Conservation (phyloP, 1,140 invertebrate genomes). For the Bombus vancouverensis region DNA sequence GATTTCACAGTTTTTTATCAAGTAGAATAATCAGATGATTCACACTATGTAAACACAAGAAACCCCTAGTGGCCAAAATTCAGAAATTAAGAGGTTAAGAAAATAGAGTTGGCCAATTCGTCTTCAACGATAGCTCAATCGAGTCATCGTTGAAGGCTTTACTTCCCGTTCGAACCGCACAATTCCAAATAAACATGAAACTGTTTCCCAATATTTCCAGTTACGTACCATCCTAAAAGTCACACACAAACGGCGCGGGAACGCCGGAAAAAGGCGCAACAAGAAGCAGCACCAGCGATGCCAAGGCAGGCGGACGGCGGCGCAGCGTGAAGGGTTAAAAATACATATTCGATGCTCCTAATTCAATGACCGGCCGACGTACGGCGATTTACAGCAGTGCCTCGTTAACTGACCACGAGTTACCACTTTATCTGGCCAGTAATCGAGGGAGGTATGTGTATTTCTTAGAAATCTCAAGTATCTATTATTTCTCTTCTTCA, state of each 20-base stretch:
- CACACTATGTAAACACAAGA: neutral
- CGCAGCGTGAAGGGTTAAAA: slow-evolving; percentile 36
- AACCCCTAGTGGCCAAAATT: neutral
- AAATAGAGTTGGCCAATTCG: neutral
- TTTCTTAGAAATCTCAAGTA: neutral
- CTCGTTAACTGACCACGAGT: neutral
- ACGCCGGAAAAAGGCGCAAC: neutral
- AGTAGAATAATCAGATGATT: too few relatives aligned
- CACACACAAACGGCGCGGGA: neutral
- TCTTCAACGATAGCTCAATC: neutral
- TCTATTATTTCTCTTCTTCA: neutral
- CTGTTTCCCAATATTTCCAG: neutral
- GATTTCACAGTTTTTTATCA: too few relatives aligned
- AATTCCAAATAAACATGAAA: neutral
- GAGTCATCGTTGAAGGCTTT: neutral
- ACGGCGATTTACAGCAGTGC: slow-evolving; percentile 22
- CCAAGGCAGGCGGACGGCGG: neutral
- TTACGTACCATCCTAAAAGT: neutral
- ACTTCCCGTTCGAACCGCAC: neutral
- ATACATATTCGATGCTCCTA: slow-evolving; percentile 44
- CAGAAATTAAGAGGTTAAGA: neutral
- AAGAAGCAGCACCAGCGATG: neutral
- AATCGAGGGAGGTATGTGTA: neutral
- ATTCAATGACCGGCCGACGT: slow-evolving; percentile 37
- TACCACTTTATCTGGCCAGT: neutral